Conservation (phyloP, 1,140 invertebrate species). For the Saccostrea glomerata region DNA sequence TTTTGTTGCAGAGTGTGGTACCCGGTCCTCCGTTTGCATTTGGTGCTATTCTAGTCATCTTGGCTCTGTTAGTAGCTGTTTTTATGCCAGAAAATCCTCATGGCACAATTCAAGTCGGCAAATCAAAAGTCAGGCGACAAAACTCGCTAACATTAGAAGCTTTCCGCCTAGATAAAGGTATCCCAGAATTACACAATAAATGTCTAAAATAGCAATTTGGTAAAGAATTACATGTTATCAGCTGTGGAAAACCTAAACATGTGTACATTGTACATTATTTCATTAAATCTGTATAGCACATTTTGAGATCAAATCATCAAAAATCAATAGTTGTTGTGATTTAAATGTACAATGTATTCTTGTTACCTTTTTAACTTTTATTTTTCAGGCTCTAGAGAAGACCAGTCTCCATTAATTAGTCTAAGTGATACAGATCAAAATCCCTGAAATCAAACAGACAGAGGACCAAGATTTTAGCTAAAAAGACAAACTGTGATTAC, state of each 20-base stretch:
- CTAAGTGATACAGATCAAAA: slow-evolving; percentile 31
- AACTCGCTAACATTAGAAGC: slow-evolving; percentile 2
- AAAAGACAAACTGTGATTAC: no score
- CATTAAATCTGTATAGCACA: background rate
- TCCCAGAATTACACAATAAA: background rate
- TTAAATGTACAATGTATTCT: no score
- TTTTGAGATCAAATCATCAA: background rate
- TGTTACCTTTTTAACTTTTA: background rate
- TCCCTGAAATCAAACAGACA: background rate
- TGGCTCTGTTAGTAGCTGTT: slow-evolving; percentile 93
- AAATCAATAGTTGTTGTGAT: no score
- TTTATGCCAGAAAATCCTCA: slow-evolving; percentile 89
- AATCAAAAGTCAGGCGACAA: slow-evolving; percentile 18
- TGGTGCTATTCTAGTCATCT: slow-evolving; percentile 96
- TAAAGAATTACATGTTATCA: background rate
- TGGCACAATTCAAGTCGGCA: slow-evolving; percentile 10
- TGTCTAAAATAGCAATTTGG: background rate
- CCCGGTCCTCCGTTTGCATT: slow-evolving; percentile 99
- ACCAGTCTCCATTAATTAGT: slow-evolving; percentile 19
- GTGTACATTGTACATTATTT: background rate
- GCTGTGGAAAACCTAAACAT: background rate
- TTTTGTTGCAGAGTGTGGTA: slow-evolving; percentile 84
- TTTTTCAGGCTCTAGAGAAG: slow-evolving; percentile 12
- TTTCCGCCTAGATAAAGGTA: slow-evolving; percentile 1
- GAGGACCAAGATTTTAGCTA: background rate